These are phyloP conservation scores for Glaucidium brasilianum DNA, from an alignment of 2,113 vertebrate genomes.

Conservation along the genomic window DNA sequence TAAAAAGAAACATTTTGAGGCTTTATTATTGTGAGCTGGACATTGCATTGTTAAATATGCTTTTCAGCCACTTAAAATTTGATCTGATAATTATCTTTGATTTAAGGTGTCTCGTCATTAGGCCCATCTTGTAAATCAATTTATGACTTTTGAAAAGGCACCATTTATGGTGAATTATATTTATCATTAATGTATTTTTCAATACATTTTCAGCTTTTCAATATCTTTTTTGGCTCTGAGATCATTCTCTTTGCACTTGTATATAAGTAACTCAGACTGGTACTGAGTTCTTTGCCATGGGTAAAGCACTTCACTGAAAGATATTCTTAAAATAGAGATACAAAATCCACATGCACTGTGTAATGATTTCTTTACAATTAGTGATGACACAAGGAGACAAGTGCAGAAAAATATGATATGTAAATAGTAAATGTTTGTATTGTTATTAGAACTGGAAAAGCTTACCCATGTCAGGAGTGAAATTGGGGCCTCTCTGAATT, in stretches of 20 bases:
- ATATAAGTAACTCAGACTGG: neutral
- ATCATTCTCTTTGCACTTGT: neutral
- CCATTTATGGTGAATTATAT: neutral
- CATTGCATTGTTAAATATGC: neutral
- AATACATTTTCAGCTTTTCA: neutral
- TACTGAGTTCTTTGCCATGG: neutral
- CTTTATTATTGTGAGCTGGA: neutral
- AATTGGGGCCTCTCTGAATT: neutral
- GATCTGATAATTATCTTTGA: neutral
- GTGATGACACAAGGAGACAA: neutral
- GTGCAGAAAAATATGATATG: neutral
- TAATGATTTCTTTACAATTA: neutral
- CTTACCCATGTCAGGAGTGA: neutral
- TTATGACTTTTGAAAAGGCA: neutral
- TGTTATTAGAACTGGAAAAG: neutral
- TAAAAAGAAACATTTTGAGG: neutral
- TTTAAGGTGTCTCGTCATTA: neutral
- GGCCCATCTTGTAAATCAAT: neutral
- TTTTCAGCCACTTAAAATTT: neutral
- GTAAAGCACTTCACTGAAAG: neutral
- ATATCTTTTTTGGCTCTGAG: neutral
- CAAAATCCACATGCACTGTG: neutral
- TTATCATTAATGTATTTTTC: neutral
- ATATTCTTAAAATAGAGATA: neutral
- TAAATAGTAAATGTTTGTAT: neutral